phyloP scores from a whole-genome alignment of 1,140 invertebrate genomes.

The Calephelis virginiensis region DNA sequence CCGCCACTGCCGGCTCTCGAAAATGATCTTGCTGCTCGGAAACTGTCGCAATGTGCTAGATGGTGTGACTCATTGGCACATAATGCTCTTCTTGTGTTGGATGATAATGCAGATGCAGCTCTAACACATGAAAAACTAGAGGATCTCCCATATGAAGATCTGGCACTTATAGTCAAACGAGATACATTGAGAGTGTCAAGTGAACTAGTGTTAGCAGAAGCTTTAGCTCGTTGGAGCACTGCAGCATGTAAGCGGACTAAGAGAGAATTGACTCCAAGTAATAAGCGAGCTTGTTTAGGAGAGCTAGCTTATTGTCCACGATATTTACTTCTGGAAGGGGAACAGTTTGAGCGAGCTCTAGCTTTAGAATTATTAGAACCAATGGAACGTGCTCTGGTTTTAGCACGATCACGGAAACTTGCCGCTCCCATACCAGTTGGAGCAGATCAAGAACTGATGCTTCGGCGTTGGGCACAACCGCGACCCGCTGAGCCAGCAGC shows the following conservation, averaged over 20 bases:
- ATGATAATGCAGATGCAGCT: conserved; percentile 80
- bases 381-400: conserved; percentile 61
- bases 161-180: conserved; percentile 81
- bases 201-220: conserved; percentile 80
- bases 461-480: conserved; percentile 63
- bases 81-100: conserved; percentile 81
- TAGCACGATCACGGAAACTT: conserved; percentile 56
- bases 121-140: conserved; percentile 83
- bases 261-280: conserved; percentile 80
- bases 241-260: conserved; percentile 83
- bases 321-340: conserved; percentile 82
- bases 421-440: conserved; percentile 65
- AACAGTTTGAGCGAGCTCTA: conserved; percentile 78
- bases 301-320: conserved; percentile 82
- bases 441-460: conserved; percentile 58
- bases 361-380: conserved; percentile 62
- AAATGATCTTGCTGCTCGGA: conserved; percentile 52
- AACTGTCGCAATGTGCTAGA: conserved; percentile 61
- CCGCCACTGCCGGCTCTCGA: conserved; percentile 55
- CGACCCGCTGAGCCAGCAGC: conserved; percentile 56
- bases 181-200: conserved; percentile 79
- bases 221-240: conserved; percentile 83
- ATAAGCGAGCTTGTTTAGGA: conserved; percentile 82
- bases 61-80: conserved; percentile 80
- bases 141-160: conserved; percentile 80